Percentiles rank a stretch among this genome's conserved stretches.
phyloP scores from a whole-genome alignment of 2,888 invertebrate species.

The Diachrysia chrysitis region DNA sequence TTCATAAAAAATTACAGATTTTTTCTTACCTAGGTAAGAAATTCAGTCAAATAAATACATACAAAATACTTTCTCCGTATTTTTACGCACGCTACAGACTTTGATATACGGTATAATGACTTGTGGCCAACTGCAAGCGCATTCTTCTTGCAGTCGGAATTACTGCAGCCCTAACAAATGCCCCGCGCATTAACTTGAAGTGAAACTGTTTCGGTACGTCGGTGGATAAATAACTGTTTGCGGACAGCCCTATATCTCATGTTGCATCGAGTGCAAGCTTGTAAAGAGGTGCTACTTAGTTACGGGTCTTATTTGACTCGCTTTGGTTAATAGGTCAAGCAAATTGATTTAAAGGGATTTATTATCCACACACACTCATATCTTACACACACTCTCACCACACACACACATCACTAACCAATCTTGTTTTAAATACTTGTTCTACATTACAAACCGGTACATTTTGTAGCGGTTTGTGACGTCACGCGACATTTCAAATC shows the following conservation, averaged over 20 bases:
- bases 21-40: not conserved
- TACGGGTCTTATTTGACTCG: slow-evolving; percentile 16
- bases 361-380: too few relatives aligned
- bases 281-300: slow-evolving; percentile 31
- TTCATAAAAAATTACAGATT: too few relatives aligned
- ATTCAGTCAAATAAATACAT: slow-evolving; percentile 5
- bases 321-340: not conserved
- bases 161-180: slow-evolving; percentile 60
- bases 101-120: slow-evolving; percentile 51
- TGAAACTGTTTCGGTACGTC: slow-evolving; percentile 49
- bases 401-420: too few relatives aligned
- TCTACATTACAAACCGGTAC: too few relatives aligned
- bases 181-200: slow-evolving; percentile 58
- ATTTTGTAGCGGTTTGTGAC: too few relatives aligned
- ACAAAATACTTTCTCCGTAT: slow-evolving; percentile 32
- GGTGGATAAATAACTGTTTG: slow-evolving; percentile 56
- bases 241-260: slow-evolving; percentile 56
- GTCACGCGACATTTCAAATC: too few relatives aligned
- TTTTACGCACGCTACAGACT: slow-evolving; percentile 49
- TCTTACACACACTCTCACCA: too few relatives aligned
- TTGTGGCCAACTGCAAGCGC: slow-evolving; percentile 55
- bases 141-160: slow-evolving; percentile 54
- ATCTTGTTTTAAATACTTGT: too few relatives aligned
- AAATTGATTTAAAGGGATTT: not conserved
- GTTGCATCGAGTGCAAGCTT: slow-evolving; percentile 49